Base-by-base conservation (phyloP, 2,888 invertebrate genomes). In the Limnephilus auricula region DNA sequence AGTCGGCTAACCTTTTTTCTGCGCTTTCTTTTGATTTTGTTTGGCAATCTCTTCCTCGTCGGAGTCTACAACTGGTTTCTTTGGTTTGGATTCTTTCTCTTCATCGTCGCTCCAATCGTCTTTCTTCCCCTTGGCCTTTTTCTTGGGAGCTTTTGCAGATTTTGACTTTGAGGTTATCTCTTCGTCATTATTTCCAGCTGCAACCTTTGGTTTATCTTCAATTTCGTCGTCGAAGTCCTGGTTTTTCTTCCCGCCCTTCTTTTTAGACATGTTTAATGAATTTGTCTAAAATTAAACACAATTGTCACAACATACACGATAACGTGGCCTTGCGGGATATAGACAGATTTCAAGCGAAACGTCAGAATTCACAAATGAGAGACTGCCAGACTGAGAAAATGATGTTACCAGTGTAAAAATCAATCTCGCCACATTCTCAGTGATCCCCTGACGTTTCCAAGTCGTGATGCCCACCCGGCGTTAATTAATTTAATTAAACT, bases 201-300 rank as follows among this genome's bases (percentile, higher is more conserved):
- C 92, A 91, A 94, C 94, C 92, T 94, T 93, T 93, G 93, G 91
- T 86, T 95, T 95, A 37, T 95, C 95, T 93, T 96, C 96, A 86
- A 96, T 94, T 90, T 96, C 96, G 37, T 96, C 96, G 84, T 96
- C 96, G 0, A 96, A 94, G 93, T 96, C 96, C 94, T 95, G 95
- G 93, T 96, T 96, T 94, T 97, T 97, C 94, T 96, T 97, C 93
- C 95, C 95, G 90, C 96, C 96, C 92, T 95, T 96, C 94, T 96
- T 96, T 94, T 97, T 97, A 12, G 97, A 97, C 97, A 97, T 97
- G 92, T 93, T 94, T 12, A 25, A 88, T 37, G 6, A n/a, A 83
- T 65, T 91, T 78, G 30, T 79, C 18, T 40, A 87, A 65, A 65
- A 82, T 50, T 50, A 84, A n/a, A 82, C n/a, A 32, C 79, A 87